These are phyloP conservation scores for Dasyurus viverrinus DNA, from an alignment of 2,113 vertebrate genomes.

Conservation along the genomic window DNA sequence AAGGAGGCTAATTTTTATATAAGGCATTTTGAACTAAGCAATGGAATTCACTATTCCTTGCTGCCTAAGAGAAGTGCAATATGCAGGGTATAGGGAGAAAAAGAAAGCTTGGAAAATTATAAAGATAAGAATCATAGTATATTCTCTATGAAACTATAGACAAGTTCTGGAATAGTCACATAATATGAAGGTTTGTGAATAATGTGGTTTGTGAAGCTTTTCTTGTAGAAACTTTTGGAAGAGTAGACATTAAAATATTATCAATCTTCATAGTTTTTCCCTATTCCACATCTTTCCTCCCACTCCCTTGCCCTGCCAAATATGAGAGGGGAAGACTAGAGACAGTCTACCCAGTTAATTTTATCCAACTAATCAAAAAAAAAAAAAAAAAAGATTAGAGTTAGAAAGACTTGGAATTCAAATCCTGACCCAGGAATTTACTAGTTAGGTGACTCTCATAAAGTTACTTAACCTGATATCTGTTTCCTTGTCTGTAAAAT, in stretches of 20 bases:
- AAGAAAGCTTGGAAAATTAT: not conserved
- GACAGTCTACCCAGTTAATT: not conserved
- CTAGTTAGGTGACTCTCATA: not conserved
- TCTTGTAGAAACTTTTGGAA: too few relatives aligned
- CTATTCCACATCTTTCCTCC: too few relatives aligned
- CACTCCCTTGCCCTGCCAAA: not conserved
- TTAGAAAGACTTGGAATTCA: not conserved
- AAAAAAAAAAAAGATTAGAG: not conserved
- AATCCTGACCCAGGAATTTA: not conserved
- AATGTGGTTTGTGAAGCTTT: not conserved
- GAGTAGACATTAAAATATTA: not conserved
- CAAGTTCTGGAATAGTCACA: not conserved
- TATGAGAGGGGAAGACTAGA: not conserved
- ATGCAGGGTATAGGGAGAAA: not conserved
- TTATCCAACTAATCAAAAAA: not conserved
- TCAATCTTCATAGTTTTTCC: too few relatives aligned
- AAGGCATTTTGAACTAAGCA: not conserved
- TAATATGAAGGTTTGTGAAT: accelerated
- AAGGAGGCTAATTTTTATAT: not conserved
- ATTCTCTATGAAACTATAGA: too few relatives aligned
- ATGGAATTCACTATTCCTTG: not conserved
- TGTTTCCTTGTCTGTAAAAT: not conserved
- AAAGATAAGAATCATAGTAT: not conserved
- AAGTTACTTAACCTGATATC: not conserved
- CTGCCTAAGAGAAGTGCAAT: not conserved